phyloP scores from a whole-genome alignment of 2,888 invertebrate genomes.

The Protula sp. region DNA sequence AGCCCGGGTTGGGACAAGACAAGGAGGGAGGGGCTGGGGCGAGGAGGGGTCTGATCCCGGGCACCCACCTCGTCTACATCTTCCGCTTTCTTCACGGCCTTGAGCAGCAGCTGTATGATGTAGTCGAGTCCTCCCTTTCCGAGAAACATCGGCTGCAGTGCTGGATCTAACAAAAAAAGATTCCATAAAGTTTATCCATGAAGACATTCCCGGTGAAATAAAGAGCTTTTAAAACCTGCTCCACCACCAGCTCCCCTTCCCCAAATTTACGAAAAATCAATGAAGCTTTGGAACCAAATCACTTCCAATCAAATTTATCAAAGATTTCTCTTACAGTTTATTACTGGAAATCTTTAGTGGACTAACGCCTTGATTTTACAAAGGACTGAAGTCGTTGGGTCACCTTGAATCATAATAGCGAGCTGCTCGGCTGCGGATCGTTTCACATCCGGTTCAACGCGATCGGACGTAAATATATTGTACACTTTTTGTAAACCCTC shows the following conservation, averaged over 20 bases:
- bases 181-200: not conserved
- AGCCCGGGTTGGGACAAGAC: too few species aligned
- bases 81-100: conserved; percentile 22
- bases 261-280: too few species aligned
- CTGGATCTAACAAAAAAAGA: conserved; percentile 30
- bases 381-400: not conserved
- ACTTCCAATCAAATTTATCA: too few species aligned
- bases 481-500: conserved; percentile 44
- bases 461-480: conserved; percentile 41
- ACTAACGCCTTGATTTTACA: not conserved
- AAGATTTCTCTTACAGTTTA: too few species aligned
- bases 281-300: too few species aligned
- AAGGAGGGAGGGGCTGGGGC: too few species aligned
- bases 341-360: not conserved
- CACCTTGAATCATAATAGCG: conserved; percentile 46
- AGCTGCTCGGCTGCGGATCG: conserved; percentile 49
- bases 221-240: too few species aligned
- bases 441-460: conserved; percentile 43
- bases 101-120: conserved; percentile 31
- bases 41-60: too few species aligned
- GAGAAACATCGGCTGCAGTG: conserved; percentile 38
- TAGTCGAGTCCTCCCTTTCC: conserved; percentile 37
- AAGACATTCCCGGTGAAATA: too few species aligned
- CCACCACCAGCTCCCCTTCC: too few species aligned
- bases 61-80: too few species aligned